A percentile compares a stretch with the other conserved stretches of the same genome.
Conservation (phyloP, 1,140 invertebrate species). For the Harpegnathos saltator region DNA sequence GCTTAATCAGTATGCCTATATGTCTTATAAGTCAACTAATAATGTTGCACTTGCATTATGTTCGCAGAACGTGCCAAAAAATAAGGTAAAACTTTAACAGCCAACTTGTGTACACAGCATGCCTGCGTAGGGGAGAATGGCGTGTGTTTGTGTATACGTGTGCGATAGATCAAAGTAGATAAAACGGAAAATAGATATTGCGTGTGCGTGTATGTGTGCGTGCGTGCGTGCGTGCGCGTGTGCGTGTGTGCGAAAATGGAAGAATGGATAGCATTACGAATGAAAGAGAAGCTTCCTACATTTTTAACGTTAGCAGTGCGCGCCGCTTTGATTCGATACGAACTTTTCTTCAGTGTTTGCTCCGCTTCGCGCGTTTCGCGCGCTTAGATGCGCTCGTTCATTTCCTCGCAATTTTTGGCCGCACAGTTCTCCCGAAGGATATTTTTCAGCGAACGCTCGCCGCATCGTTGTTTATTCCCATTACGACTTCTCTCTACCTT, state of each 20-base stretch:
- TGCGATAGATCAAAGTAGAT: conserved; percentile 58
- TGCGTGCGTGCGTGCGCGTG: conserved; percentile 36
- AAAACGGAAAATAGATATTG: conserved; percentile 42
- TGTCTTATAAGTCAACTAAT: conserved; percentile 79
- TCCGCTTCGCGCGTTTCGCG: neutral
- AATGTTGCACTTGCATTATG: conserved; percentile 83
- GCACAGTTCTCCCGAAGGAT: neutral
- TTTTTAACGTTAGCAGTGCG: conserved; percentile 45
- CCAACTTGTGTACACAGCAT: conserved; percentile 74
- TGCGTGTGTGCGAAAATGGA: conserved; percentile 37
- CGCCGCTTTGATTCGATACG: neutral
- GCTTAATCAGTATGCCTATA: conserved; percentile 73
- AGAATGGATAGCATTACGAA: conserved; percentile 36
- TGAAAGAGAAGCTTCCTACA: conserved; percentile 47
- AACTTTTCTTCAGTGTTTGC: neutral
- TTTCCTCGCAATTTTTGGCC: conserved; percentile 18
- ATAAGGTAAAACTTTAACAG: conserved; percentile 83
- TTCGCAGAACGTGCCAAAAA: conserved; percentile 84
- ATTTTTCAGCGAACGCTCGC: neutral
- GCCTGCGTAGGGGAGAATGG: conserved; percentile 59
- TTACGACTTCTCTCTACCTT: conserved; percentile 3
- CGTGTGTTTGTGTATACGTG: conserved; percentile 34
- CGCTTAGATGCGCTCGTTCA: neutral
- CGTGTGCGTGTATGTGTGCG: conserved; percentile 29
- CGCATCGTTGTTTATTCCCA: neutral